phyloP scores from a whole-genome alignment of 2,888 invertebrate genomes.

The Drosophila longiperda region DNA sequence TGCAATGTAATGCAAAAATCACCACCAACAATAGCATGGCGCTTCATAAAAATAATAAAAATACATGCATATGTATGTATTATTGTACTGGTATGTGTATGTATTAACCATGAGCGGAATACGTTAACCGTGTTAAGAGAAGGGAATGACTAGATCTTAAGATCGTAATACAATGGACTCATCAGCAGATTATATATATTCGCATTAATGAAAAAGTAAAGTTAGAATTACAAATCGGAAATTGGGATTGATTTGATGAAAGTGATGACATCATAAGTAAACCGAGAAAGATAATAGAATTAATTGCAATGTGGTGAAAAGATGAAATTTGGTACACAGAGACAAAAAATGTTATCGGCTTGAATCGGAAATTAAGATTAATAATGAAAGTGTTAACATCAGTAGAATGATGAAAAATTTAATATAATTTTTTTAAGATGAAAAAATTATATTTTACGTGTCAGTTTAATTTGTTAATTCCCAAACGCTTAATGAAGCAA shows the following conservation, averaged over 20 bases:
- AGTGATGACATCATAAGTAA: not conserved
- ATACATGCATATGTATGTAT: slow-evolving; percentile 22
- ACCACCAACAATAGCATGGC: slow-evolving; percentile 37
- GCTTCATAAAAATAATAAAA: slow-evolving; percentile 1
- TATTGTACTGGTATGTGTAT: slow-evolving; percentile 32
- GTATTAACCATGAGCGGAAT: slow-evolving; percentile 58
- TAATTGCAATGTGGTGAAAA: not conserved
- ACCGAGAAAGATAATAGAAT: not conserved
- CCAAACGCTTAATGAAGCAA: not conserved
- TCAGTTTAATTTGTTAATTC: not conserved
- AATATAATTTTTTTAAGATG: too few species aligned
- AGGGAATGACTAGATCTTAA: slow-evolving; percentile 10
- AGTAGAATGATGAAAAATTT: too few species aligned
- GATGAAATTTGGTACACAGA: not conserved
- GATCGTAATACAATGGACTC: slow-evolving; percentile 5
- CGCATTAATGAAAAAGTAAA: not conserved
- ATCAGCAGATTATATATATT: not conserved
- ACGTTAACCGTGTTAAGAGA: slow-evolving; percentile 22
- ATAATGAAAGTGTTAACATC: too few species aligned
- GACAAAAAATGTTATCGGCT: not conserved
- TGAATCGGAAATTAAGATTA: not conserved
- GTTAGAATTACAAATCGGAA: not conserved
- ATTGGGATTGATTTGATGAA: not conserved
- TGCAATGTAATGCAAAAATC: slow-evolving; percentile 68
- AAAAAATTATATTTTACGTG: not conserved